phyloP scores from a whole-genome alignment of 2,888 invertebrate genomes.

The Oxyteleia sp. region DNA sequence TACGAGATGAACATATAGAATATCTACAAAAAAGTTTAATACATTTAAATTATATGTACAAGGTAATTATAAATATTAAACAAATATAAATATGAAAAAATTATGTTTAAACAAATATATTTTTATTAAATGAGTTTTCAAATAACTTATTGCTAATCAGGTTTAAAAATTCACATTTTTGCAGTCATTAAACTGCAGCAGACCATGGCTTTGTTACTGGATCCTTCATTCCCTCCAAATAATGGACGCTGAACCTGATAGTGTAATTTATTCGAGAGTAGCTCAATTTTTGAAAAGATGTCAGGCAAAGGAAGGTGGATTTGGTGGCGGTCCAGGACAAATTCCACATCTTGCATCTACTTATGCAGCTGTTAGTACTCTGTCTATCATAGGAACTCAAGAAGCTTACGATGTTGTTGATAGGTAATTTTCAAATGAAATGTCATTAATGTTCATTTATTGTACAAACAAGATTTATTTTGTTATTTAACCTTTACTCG shows the following conservation, averaged over 20 bases:
- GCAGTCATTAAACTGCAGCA: conserved; percentile 96
- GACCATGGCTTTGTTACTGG: conserved; percentile 99
- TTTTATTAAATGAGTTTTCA: too few relatives aligned
- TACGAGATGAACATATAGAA: conserved; percentile 90
- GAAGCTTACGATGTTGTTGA: conserved; percentile 96
- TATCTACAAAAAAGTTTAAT: conserved; percentile 91
- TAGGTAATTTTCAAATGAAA: conserved; percentile 88
- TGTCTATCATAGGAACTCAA: conserved; percentile 95
- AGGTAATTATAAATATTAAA: conserved; percentile 87
- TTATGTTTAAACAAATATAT: too few relatives aligned
- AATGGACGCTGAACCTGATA: conserved; percentile 90
- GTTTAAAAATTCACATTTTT: too few relatives aligned
- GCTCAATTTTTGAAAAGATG: too few relatives aligned
- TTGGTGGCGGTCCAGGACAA: too few relatives aligned
- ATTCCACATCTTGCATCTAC: conserved; percentile 98
- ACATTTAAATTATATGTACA: conserved; percentile 91
- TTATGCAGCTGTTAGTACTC: conserved; percentile 98
- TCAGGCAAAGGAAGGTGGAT: too few relatives aligned
- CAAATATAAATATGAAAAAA: too few relatives aligned
- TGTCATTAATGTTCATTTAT: too few relatives aligned
- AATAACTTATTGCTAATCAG: too few relatives aligned
- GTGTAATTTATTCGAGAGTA: conserved; percentile 89
- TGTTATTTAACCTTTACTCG: too few relatives aligned
- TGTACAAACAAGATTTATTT: too few relatives aligned
- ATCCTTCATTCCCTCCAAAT: conserved; percentile 96